phyloP scores from a whole-genome alignment of 2,888 invertebrate genomes.

The Artemia sinica region DNA sequence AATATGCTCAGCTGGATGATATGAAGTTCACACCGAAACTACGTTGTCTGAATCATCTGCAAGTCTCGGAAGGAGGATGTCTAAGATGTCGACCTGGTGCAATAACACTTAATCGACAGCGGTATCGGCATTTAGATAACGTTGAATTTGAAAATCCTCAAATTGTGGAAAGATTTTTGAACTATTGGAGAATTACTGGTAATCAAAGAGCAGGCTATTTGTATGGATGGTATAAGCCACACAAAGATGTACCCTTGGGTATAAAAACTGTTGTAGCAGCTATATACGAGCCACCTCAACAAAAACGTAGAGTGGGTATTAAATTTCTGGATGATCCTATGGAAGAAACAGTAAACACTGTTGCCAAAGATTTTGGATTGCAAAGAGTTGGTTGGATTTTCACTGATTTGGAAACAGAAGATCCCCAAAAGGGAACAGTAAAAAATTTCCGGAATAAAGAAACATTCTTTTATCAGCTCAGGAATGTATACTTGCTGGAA shows the following conservation, averaged over 20 bases:
- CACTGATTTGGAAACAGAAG: no score
- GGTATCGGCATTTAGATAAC: slow-evolving; percentile 88
- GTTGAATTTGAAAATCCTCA: slow-evolving; percentile 87
- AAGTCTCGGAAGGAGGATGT: slow-evolving; percentile 97
- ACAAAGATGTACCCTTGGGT: no score
- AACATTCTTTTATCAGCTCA: no score
- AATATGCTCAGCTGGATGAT: slow-evolving; percentile 80
- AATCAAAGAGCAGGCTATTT: slow-evolving; percentile 85
- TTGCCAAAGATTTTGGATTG: slow-evolving; percentile 62
- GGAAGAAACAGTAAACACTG: slow-evolving; percentile 48
- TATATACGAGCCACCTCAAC: slow-evolving; percentile 95
- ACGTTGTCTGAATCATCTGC: slow-evolving; percentile 88
- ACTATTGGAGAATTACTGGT: slow-evolving; percentile 86
- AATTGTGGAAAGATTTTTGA: slow-evolving; percentile 83
- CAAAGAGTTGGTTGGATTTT: no score
- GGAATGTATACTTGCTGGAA: no score
- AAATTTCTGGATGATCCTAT: slow-evolving; percentile 51
- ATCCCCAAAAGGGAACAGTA: no score
- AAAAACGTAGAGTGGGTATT: slow-evolving; percentile 53
- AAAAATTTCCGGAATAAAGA: no score
- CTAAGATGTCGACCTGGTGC: slow-evolving; percentile 96
- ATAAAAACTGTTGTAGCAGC: no score
- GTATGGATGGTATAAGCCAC: no score
- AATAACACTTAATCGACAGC: slow-evolving; percentile 78
- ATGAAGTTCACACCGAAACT: slow-evolving; percentile 82